phyloP scores from a whole-genome alignment of 2,797 vertebrate species.

The Gallinago stenura region DNA sequence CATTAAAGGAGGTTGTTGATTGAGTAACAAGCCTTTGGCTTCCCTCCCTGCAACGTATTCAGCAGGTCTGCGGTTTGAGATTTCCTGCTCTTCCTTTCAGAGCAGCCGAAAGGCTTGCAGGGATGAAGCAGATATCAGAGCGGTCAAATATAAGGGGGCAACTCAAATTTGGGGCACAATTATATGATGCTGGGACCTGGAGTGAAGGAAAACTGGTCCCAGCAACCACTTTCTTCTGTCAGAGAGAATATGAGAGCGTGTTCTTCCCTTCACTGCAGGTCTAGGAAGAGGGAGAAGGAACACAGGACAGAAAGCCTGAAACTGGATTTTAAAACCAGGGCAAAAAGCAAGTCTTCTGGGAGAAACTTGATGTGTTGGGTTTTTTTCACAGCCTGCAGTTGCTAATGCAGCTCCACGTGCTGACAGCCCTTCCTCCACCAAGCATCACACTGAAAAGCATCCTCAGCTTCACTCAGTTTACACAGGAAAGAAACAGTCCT shows the following conservation, averaged over 20 bases:
- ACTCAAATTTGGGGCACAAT: background rate
- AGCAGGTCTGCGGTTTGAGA: background rate
- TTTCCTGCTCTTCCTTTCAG: background rate
- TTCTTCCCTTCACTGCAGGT: background rate
- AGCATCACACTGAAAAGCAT: rapidly evolving
- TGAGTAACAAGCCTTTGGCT: too few species aligned
- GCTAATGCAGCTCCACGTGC: background rate
- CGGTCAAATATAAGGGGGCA: background rate
- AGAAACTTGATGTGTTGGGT: background rate
- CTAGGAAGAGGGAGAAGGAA: background rate
- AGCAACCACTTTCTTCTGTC: background rate
- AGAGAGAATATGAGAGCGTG: background rate
- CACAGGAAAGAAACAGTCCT: background rate
- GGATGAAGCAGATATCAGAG: background rate
- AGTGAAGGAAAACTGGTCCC: background rate
- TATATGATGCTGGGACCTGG: background rate
- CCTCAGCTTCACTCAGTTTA: background rate
- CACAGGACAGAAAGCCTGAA: background rate
- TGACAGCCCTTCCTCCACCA: background rate
- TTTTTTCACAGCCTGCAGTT: background rate
- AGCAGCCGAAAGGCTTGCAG: background rate
- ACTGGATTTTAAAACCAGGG: background rate
- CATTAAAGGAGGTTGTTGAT: too few species aligned
- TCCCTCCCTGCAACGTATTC: background rate
- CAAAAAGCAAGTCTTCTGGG: background rate